Evolutionary conservation across 2,888 invertebrate genomes (phyloP), one percentile per base, ranked within the genome.

Genomic region (Heteromyza rotundicornis): DNA sequence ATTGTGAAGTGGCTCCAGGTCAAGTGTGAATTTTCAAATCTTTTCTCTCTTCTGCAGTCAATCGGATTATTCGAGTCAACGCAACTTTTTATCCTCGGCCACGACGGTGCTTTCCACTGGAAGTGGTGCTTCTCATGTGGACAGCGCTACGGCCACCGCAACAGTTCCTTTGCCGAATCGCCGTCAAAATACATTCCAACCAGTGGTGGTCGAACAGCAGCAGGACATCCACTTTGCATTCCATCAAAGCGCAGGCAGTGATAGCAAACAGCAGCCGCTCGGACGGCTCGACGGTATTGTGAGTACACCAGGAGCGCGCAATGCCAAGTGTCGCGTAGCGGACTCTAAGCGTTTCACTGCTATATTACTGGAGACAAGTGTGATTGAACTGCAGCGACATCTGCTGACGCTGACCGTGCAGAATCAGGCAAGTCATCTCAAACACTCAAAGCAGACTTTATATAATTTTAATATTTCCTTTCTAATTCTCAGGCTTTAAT

Each of bases 301-400:
- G 51, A 88, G 88, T 68, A 88, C 89, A 47, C 89, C 90, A 19
- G 78, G 79, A 2, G 72, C 74, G 32, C 86, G 87, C 23, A 85
- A 88, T 67, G 86, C 88, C 65, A 87, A 88, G 78, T 88, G 90
- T 66, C 84, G 87, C 70, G 85, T 88, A 62, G 89, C 90, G 14
- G 90, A 92, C 84, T 86, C 89, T 62, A 88, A 86, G 75, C 92
- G 92, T 84, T 89, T 94, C 81, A 87, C 90, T 76, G 93, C 93
- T 84, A 94, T 94, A 84, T 87, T 94, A 76, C 87, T 88, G 75
- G 94, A 94, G 86, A 88, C 89, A 73, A 91, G 92, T 84, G 90
- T 92, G 62, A 84, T 93, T 71, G 92, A 93, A 85, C 86, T 94
- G 78, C 92, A 92, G 84, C 89, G 92, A 73, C 94, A 94, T 84